phyloP scores from a whole-genome alignment of 1,140 invertebrate genomes.

The Nilaparvata lugens region DNA sequence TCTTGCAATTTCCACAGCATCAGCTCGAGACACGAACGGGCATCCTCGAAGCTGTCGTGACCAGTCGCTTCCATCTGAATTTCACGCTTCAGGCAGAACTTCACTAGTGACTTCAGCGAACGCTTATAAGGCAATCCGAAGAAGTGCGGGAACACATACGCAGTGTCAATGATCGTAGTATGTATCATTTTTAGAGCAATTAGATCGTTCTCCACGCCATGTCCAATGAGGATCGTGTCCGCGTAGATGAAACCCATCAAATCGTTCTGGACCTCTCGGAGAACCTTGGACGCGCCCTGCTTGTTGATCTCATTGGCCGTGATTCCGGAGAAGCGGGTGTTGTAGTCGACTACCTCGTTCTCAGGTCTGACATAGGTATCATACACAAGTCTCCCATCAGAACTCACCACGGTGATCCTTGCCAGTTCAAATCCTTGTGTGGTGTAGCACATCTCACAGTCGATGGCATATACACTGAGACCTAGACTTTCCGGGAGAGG shows the following conservation, averaged over 20 bases:
- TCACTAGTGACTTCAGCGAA: constrained; percentile 66
- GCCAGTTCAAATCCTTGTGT: constrained; percentile 69
- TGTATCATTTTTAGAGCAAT: constrained; percentile 77
- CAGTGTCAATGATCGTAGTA: constrained; percentile 76
- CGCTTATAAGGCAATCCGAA: constrained; percentile 65
- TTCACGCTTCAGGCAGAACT: constrained; percentile 54
- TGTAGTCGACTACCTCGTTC: constrained; percentile 69
- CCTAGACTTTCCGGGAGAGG: constrained; percentile 27
- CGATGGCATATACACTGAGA: constrained; percentile 63
- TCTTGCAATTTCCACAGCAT: constrained; percentile 61
- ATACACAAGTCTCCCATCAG: constrained; percentile 64
- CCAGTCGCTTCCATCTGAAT: constrained; percentile 63
- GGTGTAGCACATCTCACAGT: constrained; percentile 92
- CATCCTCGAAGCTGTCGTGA: constrained; percentile 86
- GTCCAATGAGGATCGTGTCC: constrained; percentile 87
- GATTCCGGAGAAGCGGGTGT: constrained; percentile 79
- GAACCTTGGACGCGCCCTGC: constrained; percentile 45
- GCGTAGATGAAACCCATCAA: constrained; percentile 64
- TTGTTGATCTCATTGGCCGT: constrained; percentile 52
- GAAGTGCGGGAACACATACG: constrained; percentile 72
- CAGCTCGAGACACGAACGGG: constrained; percentile 70
- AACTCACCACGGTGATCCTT: constrained; percentile 67
- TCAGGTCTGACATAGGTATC: constrained; percentile 70
- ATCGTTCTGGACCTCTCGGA: constrained; percentile 76
- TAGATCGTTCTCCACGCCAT: constrained; percentile 90